These are phyloP conservation scores for Bhutanitis thaidina DNA, from an alignment of 2,888 invertebrate genomes.

Conservation along the genomic window DNA sequence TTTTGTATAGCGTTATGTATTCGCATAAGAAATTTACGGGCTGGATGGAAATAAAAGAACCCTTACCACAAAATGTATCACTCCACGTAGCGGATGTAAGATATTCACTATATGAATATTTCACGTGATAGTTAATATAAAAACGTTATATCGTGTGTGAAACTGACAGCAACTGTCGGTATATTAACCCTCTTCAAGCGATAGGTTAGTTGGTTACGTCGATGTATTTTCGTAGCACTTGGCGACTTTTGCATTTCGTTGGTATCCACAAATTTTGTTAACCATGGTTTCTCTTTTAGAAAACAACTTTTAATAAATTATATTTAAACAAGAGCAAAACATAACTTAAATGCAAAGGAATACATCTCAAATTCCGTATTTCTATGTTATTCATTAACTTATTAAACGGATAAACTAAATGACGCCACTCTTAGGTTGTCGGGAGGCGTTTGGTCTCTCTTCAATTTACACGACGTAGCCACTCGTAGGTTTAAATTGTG, in stretches of 20 bases:
- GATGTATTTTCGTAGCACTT: not conserved
- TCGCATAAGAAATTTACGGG: too few species aligned
- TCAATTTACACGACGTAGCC: constrained; percentile 11
- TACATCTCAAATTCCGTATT: not conserved
- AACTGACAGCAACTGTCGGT: not conserved
- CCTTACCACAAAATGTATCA: not conserved
- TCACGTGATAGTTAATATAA: constrained; percentile 2
- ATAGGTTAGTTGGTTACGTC: not conserved
- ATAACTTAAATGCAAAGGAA: too few species aligned
- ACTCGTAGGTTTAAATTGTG: not conserved
- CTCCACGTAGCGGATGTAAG: not conserved
- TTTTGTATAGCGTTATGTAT: too few species aligned
- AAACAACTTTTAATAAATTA: too few species aligned
- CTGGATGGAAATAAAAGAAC: too few species aligned
- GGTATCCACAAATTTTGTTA: too few species aligned
- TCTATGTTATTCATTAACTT: too few species aligned
- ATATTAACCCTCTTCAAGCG: not conserved
- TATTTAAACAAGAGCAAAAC: too few species aligned
- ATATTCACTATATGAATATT: constrained; percentile 1
- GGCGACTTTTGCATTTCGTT: too few species aligned
- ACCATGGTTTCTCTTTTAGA: too few species aligned
- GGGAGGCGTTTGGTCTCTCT: constrained; percentile 5
- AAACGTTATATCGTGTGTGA: not conserved
- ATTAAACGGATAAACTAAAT: not conserved
- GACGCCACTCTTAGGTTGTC: not conserved